Evolutionary conservation across 2,888 invertebrate genomes (phyloP).

Genomic region (Philereme vetulata): DNA sequence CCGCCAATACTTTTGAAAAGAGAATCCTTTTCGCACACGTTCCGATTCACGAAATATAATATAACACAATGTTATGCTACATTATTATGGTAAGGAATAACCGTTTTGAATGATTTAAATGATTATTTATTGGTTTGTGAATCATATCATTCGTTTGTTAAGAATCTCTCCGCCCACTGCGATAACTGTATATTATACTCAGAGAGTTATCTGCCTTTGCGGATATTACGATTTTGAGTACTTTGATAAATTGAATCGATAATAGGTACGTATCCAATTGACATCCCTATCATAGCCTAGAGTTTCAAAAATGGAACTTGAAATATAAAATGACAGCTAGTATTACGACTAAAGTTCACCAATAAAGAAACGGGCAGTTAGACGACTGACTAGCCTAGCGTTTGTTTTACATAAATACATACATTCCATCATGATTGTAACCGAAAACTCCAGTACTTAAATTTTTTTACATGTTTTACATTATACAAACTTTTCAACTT

Average conservation of each 20-base stretch:
- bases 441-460: no score
- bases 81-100: conserved; percentile 52
- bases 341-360: no score
- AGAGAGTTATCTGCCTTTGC: neutral
- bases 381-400: no score
- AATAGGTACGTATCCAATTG: neutral
- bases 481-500: conserved; percentile 1
- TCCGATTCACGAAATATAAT: conserved; percentile 39
- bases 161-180: conserved; percentile 52
- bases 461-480: no score
- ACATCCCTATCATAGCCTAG: neutral
- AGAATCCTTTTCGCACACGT: conserved; percentile 36
- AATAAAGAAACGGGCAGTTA: no score
- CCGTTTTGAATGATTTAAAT: conserved; percentile 55
- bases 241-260: neutral
- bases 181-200: conserved; percentile 29
- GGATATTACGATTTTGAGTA: neutral
- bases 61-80: conserved; percentile 58
- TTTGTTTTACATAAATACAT: no score
- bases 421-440: no score
- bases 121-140: conserved; percentile 69
- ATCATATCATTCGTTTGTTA: conserved; percentile 76
- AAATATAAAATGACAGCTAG: no score
- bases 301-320: neutral
- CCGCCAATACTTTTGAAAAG: conserved; percentile 46